Evolutionary conservation across 2,797 vertebrate species (phyloP).

Genomic region (Pyrocephalus nanus): DNA sequence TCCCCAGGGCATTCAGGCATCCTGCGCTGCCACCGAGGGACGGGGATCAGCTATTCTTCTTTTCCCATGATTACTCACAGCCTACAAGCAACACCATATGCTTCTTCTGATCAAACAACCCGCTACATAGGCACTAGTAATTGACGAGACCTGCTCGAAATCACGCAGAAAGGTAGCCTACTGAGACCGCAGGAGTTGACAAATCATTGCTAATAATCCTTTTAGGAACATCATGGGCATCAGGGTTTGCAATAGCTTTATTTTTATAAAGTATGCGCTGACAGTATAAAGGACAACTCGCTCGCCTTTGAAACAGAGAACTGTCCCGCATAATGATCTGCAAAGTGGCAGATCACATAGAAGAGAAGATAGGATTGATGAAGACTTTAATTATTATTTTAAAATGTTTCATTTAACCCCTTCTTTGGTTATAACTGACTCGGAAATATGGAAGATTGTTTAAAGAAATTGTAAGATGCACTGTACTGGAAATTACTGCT

Average conservation of each 20-base stretch:
- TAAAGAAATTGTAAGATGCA: background rate
- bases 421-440: background rate
- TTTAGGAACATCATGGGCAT: constrained; percentile 75
- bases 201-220: constrained; percentile 85
- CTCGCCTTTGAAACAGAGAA: constrained; percentile 34
- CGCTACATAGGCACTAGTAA: constrained; percentile 81
- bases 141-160: constrained; percentile 81
- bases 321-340: constrained; percentile 11
- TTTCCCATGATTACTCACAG: constrained; percentile 68
- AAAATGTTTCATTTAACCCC: background rate
- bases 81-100: constrained; percentile 81
- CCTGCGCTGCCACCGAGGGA: constrained; percentile 54
- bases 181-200: constrained; percentile 81
- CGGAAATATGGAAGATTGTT: background rate
- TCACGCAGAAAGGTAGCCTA: constrained; percentile 85
- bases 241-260: constrained; percentile 73
- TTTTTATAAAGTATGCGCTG: constrained; percentile 74
- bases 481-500: background rate
- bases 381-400: background rate
- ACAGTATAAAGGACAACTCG: constrained; percentile 64
- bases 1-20: constrained; percentile 63
- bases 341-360: background rate
- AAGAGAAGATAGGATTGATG: background rate
- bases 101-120: constrained; percentile 82
- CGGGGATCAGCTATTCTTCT: constrained; percentile 64